phyloP scores from a whole-genome alignment of 2,797 vertebrate genomes.

The Adelosebastes latens region DNA sequence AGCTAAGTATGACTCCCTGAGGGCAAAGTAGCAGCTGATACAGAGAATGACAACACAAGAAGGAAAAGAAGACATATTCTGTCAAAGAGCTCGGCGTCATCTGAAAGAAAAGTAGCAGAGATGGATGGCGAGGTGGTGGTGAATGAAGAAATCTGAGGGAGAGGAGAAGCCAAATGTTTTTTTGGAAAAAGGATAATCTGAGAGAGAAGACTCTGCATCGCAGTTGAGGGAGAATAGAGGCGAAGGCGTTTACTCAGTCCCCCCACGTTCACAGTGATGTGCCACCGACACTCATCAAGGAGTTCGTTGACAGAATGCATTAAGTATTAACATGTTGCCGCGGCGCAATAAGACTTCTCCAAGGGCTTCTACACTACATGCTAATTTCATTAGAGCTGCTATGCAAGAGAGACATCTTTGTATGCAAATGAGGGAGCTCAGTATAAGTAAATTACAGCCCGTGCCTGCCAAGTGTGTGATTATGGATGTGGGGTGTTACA shows the following conservation, averaged over 20 bases:
- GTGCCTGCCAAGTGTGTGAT: conserved; percentile 69
- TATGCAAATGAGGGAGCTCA: conserved; percentile 74
- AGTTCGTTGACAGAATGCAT: conserved; percentile 60
- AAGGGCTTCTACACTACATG: conserved; percentile 60
- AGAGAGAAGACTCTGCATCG: conserved; percentile 1
- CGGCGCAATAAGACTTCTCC: conserved; percentile 57
- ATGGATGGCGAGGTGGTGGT: conserved; percentile 7
- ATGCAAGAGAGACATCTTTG: conserved; percentile 76
- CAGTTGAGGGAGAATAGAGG: background rate
- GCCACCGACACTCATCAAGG: conserved; percentile 51
- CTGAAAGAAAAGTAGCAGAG: conserved; percentile 11
- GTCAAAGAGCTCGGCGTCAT: background rate
- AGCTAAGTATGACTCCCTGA: conserved; percentile 60
- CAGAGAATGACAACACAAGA: conserved; percentile 30
- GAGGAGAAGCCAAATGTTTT: conserved; percentile 26
- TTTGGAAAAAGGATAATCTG: background rate
- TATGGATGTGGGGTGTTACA: conserved; percentile 57
- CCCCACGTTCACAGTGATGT: conserved; percentile 29
- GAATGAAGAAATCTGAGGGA: background rate
- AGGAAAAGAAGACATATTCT: background rate
- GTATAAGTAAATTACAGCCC: conserved; percentile 71
- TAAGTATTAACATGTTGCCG: conserved; percentile 70
- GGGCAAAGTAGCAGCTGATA: conserved; percentile 51
- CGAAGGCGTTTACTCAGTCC: conserved; percentile 37
- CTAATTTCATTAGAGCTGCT: conserved; percentile 75